Evolutionary conservation across 1,140 invertebrate species (phyloP).

Genomic region (Drosophila melanica): DNA sequence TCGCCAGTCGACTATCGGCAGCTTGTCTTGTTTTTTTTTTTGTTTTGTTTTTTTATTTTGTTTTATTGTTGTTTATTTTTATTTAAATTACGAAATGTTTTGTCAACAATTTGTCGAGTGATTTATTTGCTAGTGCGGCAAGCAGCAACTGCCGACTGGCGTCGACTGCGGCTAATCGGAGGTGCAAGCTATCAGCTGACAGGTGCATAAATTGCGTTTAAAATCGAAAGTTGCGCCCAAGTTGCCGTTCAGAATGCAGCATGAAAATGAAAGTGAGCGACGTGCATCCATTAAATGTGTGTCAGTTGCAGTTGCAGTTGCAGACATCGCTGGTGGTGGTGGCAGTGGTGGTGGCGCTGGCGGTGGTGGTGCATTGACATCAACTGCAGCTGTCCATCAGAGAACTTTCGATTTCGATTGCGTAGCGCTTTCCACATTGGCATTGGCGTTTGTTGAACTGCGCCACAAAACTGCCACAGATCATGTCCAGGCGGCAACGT

Average conservation of each 20-base stretch:
- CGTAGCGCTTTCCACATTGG: slow-evolving; percentile 61
- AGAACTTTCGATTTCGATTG: slow-evolving; percentile 83
- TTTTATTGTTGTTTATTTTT: slow-evolving; percentile 60
- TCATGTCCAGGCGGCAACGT: slow-evolving; percentile 28
- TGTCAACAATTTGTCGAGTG: slow-evolving; percentile 81
- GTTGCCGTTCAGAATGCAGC: slow-evolving; percentile 43
- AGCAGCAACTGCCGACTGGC: neutral
- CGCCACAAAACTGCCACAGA: slow-evolving; percentile 38
- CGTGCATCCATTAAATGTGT: slow-evolving; percentile 80
- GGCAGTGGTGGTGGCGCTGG: neutral
- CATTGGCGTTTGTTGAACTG: slow-evolving; percentile 63
- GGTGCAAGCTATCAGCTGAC: slow-evolving; percentile 74
- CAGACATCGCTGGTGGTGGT: slow-evolving; percentile 1
- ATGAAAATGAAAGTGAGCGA: slow-evolving; percentile 75
- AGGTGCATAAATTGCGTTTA: slow-evolving; percentile 78
- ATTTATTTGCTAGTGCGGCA: slow-evolving; percentile 65
- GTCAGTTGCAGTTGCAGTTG: slow-evolving; percentile 51
- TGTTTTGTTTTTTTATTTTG: slow-evolving; percentile 56
- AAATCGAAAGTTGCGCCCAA: slow-evolving; percentile 75
- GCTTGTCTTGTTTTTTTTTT: slow-evolving; percentile 53
- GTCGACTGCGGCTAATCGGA: slow-evolving; percentile 56
- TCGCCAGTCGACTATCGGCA: slow-evolving; percentile 67
- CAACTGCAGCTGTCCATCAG: slow-evolving; percentile 73
- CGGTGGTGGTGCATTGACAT: slow-evolving; percentile 63
- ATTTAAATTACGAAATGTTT: slow-evolving; percentile 83